Evolutionary conservation across 2,113 vertebrate genomes (phyloP).

Genomic region (Stigmatopora argus): DNA sequence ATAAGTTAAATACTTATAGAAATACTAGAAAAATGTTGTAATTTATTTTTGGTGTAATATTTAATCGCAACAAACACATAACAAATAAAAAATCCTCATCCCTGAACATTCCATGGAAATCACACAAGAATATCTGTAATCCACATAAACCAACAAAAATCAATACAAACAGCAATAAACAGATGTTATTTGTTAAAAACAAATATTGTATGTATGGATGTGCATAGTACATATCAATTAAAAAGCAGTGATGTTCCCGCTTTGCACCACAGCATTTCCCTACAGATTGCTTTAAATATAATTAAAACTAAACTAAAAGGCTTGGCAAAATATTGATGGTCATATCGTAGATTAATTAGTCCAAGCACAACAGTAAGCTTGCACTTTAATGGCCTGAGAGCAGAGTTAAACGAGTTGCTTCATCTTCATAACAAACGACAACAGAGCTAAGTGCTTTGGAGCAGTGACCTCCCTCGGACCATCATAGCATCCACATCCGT

Average conservation of each 20-base stretch:
- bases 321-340: conserved; percentile 52
- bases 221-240: background rate
- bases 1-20: too few species aligned
- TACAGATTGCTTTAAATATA: conserved; percentile 20
- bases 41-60: too few species aligned
- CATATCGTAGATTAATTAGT: conserved; percentile 49
- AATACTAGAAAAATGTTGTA: too few species aligned
- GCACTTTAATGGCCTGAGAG: conserved; percentile 25
- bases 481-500: conserved; percentile 26
- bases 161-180: too few species aligned
- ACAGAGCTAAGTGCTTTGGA: conserved; percentile 27
- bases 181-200: too few species aligned
- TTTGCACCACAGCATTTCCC: conserved; percentile 14
- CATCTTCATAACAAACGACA: conserved; percentile 41
- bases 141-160: too few species aligned
- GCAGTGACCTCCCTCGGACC: conserved; percentile 35
- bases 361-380: conserved; percentile 21
- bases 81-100: too few species aligned
- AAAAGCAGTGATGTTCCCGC: background rate
- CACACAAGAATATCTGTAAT: too few species aligned
- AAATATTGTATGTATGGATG: too few species aligned
- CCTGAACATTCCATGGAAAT: too few species aligned
- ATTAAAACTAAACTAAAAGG: conserved; percentile 28
- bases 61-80: too few species aligned
- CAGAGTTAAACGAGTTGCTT: conserved; percentile 48